These are phyloP conservation scores for Ormyrus labotus DNA, from an alignment of 2,888 invertebrate species.

Conservation along the genomic window DNA sequence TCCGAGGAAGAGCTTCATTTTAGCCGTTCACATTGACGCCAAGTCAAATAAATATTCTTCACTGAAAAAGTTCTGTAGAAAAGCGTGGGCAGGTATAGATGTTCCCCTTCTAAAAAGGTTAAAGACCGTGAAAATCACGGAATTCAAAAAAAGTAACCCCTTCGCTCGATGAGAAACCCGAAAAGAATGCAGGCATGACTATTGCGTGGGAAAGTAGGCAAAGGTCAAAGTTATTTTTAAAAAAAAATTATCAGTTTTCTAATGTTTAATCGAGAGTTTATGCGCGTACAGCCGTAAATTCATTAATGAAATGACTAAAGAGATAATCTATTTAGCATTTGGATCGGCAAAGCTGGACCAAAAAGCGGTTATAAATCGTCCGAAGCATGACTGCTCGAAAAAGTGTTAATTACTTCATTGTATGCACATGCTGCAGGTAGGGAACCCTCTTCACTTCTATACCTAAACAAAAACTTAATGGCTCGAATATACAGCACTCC, in stretches of 20 bases:
- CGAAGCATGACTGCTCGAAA: constrained; percentile 10
- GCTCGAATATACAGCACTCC: background rate
- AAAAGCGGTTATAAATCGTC: constrained; percentile 18
- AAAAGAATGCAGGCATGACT: no score
- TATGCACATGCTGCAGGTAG: constrained; percentile 25
- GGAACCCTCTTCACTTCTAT: constrained; percentile 1
- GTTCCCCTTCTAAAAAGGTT: no score
- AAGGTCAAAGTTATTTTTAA: no score
- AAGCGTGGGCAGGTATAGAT: no score
- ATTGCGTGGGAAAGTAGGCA: no score
- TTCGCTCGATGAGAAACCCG: no score
- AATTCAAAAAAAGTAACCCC: no score
- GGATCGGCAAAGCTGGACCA: background rate
- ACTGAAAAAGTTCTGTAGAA: no score
- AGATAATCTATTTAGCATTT: constrained; percentile 3
- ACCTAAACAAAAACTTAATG: constrained; percentile 37
- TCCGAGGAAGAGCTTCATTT: background rate
- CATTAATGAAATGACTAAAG: background rate
- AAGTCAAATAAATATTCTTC: no score
- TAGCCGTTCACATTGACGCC: no score
- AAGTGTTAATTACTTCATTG: constrained; percentile 51
- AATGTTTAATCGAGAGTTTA: background rate
- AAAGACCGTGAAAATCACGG: no score
- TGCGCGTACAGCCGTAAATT: background rate
- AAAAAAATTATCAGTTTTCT: no score